A percentile compares a stretch with the other conserved stretches of the same genome.
Evolutionary conservation across 2,113 vertebrate genomes (phyloP).

Genomic region (Ptilonorhynchus violaceus): DNA sequence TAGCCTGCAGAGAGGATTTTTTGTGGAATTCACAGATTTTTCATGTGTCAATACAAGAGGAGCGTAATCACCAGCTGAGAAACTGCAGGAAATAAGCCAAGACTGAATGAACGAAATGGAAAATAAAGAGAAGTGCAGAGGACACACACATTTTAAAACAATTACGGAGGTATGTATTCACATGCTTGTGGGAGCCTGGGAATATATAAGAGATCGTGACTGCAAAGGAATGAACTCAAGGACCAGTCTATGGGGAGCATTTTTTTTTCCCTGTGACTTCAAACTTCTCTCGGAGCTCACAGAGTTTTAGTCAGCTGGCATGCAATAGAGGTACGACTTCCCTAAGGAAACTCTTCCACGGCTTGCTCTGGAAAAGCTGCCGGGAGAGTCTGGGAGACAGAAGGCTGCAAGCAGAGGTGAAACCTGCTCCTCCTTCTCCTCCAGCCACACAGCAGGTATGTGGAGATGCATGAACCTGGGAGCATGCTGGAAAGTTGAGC

Average conservation of each 20-base stretch:
- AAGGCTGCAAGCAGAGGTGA: constrained; percentile 32
- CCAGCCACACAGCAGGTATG: constrained; percentile 43
- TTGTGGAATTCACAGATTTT: not conserved
- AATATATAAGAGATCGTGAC: constrained; percentile 41
- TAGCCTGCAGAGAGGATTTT: constrained; percentile 3
- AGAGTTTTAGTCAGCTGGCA: constrained; percentile 64
- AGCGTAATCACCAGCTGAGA: constrained; percentile 35
- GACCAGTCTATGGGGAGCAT: constrained; percentile 39
- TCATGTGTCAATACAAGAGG: not conserved
- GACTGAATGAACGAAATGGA: constrained; percentile 31
- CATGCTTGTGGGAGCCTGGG: constrained; percentile 26
- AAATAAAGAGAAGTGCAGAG: not conserved
- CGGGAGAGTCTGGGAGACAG: constrained; percentile 14
- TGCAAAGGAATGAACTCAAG: constrained; percentile 47
- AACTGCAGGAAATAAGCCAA: constrained; percentile 50
- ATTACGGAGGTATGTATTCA: constrained; percentile 46
- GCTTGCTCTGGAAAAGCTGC: constrained; percentile 36
- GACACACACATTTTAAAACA: constrained; percentile 54
- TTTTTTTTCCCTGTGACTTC: constrained; percentile 60
- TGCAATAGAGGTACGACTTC: constrained; percentile 50
- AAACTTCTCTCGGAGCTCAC: constrained; percentile 50
- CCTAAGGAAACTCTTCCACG: constrained; percentile 56
- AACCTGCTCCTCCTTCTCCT: constrained; percentile 3
- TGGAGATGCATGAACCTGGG: not conserved
- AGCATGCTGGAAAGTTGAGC: constrained; percentile 32